phyloP scores from a whole-genome alignment of 1,140 invertebrate genomes.

The Listronotus bonariensis region DNA sequence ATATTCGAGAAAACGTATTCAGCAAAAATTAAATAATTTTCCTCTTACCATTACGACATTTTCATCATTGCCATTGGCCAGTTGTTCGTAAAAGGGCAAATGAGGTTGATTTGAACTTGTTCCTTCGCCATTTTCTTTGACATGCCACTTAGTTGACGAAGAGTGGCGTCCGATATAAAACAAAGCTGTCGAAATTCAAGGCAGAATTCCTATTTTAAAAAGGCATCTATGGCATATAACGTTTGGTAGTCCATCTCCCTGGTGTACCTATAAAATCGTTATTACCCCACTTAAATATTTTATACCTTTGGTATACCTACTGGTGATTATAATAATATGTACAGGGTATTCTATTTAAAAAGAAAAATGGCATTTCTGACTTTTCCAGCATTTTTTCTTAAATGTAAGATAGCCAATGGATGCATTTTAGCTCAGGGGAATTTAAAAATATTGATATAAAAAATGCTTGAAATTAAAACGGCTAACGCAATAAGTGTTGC shows the following conservation, averaged over 20 bases:
- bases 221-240: slow-evolving; percentile 66
- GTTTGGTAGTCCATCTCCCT: slow-evolving; percentile 63
- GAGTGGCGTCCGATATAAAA: slow-evolving; percentile 61
- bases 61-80: slow-evolving; percentile 52
- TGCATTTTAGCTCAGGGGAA: no score
- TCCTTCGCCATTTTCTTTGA: slow-evolving; percentile 40
- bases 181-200: slow-evolving; percentile 62
- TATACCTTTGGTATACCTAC: no score
- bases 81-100: slow-evolving; percentile 41
- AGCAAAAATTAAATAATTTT: neutral
- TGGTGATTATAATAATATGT: no score
- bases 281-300: no score
- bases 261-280: slow-evolving; percentile 45
- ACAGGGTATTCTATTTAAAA: no score
- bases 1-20: no score
- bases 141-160: slow-evolving; percentile 58
- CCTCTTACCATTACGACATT: slow-evolving; percentile 61
- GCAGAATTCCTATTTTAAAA: slow-evolving; percentile 63
- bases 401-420: no score
- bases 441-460: no score
- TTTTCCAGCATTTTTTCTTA: no score
- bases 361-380: no score
- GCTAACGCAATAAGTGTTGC: no score
- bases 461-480: no score
- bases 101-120: slow-evolving; percentile 20